phyloP scores from a whole-genome alignment of 53 echinoderm and acorn worm genomes.

The Hippasteria phrygiana region DNA sequence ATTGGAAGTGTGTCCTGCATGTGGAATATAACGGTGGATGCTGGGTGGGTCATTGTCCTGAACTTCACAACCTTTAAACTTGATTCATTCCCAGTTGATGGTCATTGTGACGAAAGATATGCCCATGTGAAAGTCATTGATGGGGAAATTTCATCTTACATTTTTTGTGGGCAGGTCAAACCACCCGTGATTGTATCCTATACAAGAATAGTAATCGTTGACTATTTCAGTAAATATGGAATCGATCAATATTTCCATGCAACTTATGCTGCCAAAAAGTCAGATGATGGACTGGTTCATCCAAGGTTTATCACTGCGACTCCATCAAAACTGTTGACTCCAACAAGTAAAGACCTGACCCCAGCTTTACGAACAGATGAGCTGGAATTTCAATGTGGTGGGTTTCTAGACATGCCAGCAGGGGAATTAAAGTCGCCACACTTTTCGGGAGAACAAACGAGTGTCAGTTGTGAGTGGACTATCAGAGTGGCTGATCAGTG shows the following conservation, averaged over 20 bases:
- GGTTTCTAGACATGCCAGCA: neutral
- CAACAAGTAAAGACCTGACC: neutral
- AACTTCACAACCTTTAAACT: conserved; percentile 53
- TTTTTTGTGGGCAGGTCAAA: conserved; percentile 42
- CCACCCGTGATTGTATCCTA: neutral
- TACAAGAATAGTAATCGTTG: conserved; percentile 13
- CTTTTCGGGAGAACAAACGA: neutral
- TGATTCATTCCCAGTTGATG: conserved; percentile 10
- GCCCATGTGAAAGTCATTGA: conserved; percentile 41
- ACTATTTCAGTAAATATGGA: conserved; percentile 30
- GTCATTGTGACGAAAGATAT: conserved; percentile 42
- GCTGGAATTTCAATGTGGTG: conserved; percentile 15
- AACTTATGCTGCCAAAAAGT: conserved; percentile 1
- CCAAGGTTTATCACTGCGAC: neutral
- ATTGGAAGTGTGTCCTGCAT: neutral
- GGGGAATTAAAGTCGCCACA: conserved; percentile 29
- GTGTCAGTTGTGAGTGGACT: conserved; percentile 53
- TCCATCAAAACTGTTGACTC: neutral
- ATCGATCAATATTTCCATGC: conserved; percentile 37
- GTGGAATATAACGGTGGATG: conserved; percentile 54
- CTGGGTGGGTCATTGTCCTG: conserved; percentile 36
- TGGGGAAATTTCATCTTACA: neutral
- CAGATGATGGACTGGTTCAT: neutral
- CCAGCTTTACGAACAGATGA: neutral
- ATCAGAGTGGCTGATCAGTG: conserved; percentile 28